Percentiles rank a stretch among this genome's conserved stretches.
Evolutionary conservation across 2,797 vertebrate species (phyloP).

Genomic region (Neoniphon sammara): DNA sequence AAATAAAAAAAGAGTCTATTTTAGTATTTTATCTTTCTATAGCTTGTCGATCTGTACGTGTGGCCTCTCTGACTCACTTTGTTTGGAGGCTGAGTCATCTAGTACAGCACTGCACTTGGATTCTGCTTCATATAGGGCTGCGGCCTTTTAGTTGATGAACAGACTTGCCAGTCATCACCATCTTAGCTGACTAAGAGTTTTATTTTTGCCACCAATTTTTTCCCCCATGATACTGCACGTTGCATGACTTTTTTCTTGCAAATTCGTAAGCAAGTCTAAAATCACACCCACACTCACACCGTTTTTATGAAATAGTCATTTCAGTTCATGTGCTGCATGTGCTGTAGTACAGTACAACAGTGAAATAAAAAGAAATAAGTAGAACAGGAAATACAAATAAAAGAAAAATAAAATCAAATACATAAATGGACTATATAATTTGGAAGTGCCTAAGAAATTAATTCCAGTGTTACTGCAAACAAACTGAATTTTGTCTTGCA

Average conservation of each 20-base stretch:
- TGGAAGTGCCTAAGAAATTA: too few species aligned
- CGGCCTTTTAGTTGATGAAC: neutral
- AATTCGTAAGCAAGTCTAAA: slow-evolving; percentile 17
- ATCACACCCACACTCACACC: neutral
- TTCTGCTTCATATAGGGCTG: slow-evolving; percentile 14
- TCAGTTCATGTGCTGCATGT: too few species aligned
- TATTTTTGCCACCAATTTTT: neutral
- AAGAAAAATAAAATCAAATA: neutral
- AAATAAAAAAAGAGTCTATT: slow-evolving; percentile 37
- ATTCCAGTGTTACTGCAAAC: too few species aligned
- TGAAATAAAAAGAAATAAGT: too few species aligned
- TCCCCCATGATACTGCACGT: slow-evolving; percentile 36
- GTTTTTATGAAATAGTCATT: too few species aligned
- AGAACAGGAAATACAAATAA: too few species aligned
- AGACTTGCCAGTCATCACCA: too few species aligned
- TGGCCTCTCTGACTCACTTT: slow-evolving; percentile 38
- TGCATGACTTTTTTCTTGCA: neutral
- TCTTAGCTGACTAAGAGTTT: too few species aligned
- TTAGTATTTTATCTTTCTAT: slow-evolving; percentile 27
- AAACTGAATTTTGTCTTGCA: too few species aligned
- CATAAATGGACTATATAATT: neutral
- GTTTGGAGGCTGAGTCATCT: slow-evolving; percentile 52
- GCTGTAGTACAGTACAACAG: too few species aligned
- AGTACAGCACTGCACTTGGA: slow-evolving; percentile 26
- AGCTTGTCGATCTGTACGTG: slow-evolving; percentile 28